Evolutionary conservation across 2,797 vertebrate species (phyloP), one percentile per base, ranked within the genome.

Genomic region (Anisognathus igniventris): DNA sequence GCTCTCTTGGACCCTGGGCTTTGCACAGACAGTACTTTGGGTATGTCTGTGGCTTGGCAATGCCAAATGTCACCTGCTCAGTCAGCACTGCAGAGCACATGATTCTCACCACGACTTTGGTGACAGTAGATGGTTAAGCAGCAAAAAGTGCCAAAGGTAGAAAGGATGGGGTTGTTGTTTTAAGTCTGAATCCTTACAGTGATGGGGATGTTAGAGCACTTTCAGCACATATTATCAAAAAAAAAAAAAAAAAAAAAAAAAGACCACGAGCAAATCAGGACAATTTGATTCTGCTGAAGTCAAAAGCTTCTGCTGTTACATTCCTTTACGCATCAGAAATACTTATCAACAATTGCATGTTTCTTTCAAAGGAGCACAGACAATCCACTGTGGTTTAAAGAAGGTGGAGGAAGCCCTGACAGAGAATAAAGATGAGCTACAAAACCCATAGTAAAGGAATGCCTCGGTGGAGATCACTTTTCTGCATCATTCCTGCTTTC

Each of bases 361-460:
- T 91, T 85, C 61, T 82, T 96, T 92, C 76, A 87, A 60, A 96
- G 83, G 37, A 90, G 72, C 31, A 50, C 20, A 61, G 30, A 18
- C 19, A 4, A 81, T 86, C 58, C 72, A 44, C 53, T 57, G 82
- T 37, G 73, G 44, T 73, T 93, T 92, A 57, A 78, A 86, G 67
- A 71, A 90, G 37, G 64, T 58, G 17, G 51, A 91, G 53, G 53
- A 91, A 90, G 75, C n/a, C 35, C 83, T 86, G 73, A 83, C 56
- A 65, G 73, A 85, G 74, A 96, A 96, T 86, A 92, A 90, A 86
- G 73, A 90, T 87, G 65, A 94, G 74, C 72, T 74, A 94, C 79
- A 74, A 85, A 91, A 68, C 44, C 64, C 21, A 1, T 50, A 86
- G 82, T 70, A 80, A 93, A 91, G 62, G 42, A 91, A 91, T 71